These are phyloP conservation scores for Peromyscus attwateri DNA, from an alignment of 2,797 vertebrate species.

Conservation along the genomic window DNA sequence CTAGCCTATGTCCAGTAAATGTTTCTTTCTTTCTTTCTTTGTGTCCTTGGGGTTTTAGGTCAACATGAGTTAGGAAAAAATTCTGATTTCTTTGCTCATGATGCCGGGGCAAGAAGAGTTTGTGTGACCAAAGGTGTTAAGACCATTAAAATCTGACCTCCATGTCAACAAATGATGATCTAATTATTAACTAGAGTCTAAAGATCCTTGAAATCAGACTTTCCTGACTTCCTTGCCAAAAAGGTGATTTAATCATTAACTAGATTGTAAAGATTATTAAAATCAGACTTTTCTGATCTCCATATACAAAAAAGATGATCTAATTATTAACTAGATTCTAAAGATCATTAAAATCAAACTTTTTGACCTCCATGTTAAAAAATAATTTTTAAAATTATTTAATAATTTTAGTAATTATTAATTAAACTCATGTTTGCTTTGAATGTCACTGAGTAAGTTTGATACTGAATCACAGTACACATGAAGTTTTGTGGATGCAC, in stretches of 20 bases:
- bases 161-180: background rate
- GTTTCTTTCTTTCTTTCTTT: background rate
- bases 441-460: background rate
- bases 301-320: no score
- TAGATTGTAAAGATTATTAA: background rate
- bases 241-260: background rate
- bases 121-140: background rate
- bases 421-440: background rate
- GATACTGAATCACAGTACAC: background rate
- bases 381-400: no score
- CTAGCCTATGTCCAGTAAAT: background rate
- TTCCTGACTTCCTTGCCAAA: background rate
- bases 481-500: background rate
- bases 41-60: background rate
- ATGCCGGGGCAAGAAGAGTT: background rate
- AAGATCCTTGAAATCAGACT: background rate
- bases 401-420: background rate
- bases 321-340: background rate
- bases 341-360: background rate
- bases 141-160: background rate
- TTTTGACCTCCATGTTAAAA: no score
- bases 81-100: background rate
- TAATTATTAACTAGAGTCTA: slow-evolving; percentile 1
- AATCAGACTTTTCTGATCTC: no score
- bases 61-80: no score